phyloP scores from a whole-genome alignment of 2,797 vertebrate genomes.

The Macroramphosus scolopax region DNA sequence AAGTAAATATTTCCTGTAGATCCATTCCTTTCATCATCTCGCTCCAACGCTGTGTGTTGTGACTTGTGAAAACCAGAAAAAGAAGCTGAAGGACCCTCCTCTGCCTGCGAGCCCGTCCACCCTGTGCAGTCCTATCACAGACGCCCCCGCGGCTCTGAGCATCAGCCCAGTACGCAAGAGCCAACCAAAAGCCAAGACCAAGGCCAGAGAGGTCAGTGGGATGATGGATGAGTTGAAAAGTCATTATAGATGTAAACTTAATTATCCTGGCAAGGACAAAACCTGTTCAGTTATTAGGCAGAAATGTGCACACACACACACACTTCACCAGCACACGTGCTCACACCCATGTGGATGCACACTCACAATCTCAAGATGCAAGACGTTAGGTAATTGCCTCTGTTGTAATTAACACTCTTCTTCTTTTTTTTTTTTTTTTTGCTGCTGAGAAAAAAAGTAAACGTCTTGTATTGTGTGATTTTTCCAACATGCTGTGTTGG shows the following conservation, averaged over 20 bases:
- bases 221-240: constrained; percentile 19
- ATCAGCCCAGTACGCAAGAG: constrained; percentile 81
- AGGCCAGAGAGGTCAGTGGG: constrained; percentile 85
- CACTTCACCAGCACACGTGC: too few species aligned
- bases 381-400: too few species aligned
- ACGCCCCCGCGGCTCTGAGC: constrained; percentile 73
- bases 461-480: constrained; percentile 13
- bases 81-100: constrained; percentile 85
- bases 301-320: constrained; percentile 4
- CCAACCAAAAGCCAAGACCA: constrained; percentile 83
- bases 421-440: constrained; percentile 10
- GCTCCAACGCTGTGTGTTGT: constrained; percentile 30
- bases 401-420: background rate
- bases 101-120: constrained; percentile 70
- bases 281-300: background rate
- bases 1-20: constrained; percentile 26
- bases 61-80: constrained; percentile 78
- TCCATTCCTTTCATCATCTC: constrained; percentile 18
- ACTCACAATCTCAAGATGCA: too few species aligned
- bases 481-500: constrained; percentile 29
- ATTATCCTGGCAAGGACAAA: constrained; percentile 22
- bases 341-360: too few species aligned
- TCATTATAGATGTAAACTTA: constrained; percentile 20
- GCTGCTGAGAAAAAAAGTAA: constrained; percentile 12
- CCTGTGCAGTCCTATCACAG: constrained; percentile 74